Evolutionary conservation across 2,888 invertebrate species (phyloP), one percentile per base, ranked within the genome.

Genomic region (Drosophila mulleri): DNA sequence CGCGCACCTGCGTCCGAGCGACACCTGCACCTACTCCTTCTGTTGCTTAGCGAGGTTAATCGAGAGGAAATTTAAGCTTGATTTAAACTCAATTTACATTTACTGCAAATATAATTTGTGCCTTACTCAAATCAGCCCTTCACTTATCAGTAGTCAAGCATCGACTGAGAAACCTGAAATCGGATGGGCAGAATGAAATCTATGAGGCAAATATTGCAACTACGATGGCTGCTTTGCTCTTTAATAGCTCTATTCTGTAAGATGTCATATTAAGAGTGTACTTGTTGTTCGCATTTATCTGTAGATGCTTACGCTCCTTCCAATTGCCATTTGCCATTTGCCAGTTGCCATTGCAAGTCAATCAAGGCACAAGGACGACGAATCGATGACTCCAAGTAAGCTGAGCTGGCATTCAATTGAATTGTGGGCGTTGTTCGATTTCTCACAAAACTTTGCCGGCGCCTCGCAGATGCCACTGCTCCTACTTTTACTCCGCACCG

Each of bases 361-460:
- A 78, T 71, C 52, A 77, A 67, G 23, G 53, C 23, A 8, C 57
- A 58, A 63, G 42, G 23, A 37, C 14, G 23, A 32, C n/a, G 8
- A 59, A 48, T 60, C 20, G 48, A 62, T 66, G 60, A 67, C 35
- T 66, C 42, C 61, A 56, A 56, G 66, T 52, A 59, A 61, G n/a
- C 47, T 63, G 61, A 67, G 47, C 41, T 75, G 72, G 41, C 47
- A 62, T 79, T 83, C 67, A 81, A 75, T 78, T 69, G 67, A 72
- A 67, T 73, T 82, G 60, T 70, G 64, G 54, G 54, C 72, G 52
- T 58, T 45, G 48, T 54, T 65, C 47, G 44, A 53, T 37, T 56
- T 59, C 18, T 26, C 12, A 32, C 48, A 67, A 67, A 70, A 73
- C 65, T 73, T 66, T 61, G 16, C n/a, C 12, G 78, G 77, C 78